Base-by-base conservation (phyloP, 1,140 invertebrate genomes). In the Camponotus pennsylvanicus region DNA sequence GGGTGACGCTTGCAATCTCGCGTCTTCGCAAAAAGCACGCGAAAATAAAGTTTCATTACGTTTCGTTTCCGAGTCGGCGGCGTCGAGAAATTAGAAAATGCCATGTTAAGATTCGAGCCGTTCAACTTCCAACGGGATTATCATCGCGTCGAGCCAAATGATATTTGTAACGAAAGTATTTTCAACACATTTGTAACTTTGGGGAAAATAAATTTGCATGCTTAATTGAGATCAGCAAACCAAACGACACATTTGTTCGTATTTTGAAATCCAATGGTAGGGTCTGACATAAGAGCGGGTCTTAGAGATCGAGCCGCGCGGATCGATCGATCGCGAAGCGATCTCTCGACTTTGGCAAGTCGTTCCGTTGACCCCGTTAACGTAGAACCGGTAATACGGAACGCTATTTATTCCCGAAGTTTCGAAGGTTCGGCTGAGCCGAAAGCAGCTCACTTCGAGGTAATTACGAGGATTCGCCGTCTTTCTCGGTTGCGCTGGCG, bases 391-490 rank as follows among this genome's bases (percentile, higher is more conserved):
- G 92, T 91, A 93, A 92, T 89, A 89, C 91, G 91, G 91, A 94
- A 93, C 90, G 92, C 92, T 94, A 94, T 95, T 95, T 95, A 95
- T 95, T 94, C 94, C 91, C 90, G 88, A 94, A 95, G 93, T 95
- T 95, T 94, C 93, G 93, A 94, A 93, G 94, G 93, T 93, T 94
- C 93, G 94, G 91, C 90, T 85, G 94, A 94, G 93, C 93, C 92
- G 92, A 94, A 94, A 93, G 94, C 94, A 94, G 94, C 93, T 95
- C 94, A 94, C 92, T 94, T 93, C 87, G 92, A 94, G 94, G 94
- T 95, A 95, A 95, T 95, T 95, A 95, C 94, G 93, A 93, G 92
- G 67, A 91, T 93, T 91, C 88, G 77, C 88, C 91, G 89, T 93
- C 93, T 92, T 92, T 91, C 85, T 89, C 89, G 79, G 18, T 55